Conservation (phyloP, 2,113 vertebrate species). For the Podarcis cretensis region DNA sequence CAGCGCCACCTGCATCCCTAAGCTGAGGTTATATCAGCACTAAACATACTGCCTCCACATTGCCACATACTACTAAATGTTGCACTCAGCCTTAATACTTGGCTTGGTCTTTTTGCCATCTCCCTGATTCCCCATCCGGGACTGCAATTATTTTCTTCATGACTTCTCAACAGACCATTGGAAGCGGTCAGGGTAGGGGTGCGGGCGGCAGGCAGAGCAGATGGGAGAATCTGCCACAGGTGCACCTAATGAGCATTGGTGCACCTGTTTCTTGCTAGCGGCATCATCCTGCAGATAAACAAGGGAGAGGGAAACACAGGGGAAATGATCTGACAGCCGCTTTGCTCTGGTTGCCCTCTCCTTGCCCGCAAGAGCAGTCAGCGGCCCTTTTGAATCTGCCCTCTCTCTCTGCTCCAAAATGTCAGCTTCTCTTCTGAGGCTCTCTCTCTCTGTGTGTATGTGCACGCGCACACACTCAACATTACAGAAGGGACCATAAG, state of each 20-base stretch:
- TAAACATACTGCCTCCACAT: no score
- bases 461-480: no score
- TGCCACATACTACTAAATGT: background rate
- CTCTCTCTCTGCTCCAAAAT: background rate
- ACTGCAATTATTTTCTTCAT: background rate
- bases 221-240: background rate
- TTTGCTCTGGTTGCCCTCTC: background rate
- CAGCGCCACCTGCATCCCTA: no score
- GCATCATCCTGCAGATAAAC: background rate
- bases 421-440: background rate
- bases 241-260: background rate
- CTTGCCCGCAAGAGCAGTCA: background rate
- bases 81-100: background rate
- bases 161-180: background rate
- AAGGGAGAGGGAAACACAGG: background rate
- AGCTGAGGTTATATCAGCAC: background rate
- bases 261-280: background rate
- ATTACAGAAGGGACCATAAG: background rate
- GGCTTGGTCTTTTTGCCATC: background rate
- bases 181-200: no score
- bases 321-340: background rate
- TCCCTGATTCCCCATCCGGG: background rate
- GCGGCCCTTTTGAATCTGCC: background rate
- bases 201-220: background rate
- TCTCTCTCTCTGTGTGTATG: background rate